Base-by-base conservation (phyloP, 2,113 vertebrate genomes). In the Rhynchopsitta pachyrhyncha region DNA sequence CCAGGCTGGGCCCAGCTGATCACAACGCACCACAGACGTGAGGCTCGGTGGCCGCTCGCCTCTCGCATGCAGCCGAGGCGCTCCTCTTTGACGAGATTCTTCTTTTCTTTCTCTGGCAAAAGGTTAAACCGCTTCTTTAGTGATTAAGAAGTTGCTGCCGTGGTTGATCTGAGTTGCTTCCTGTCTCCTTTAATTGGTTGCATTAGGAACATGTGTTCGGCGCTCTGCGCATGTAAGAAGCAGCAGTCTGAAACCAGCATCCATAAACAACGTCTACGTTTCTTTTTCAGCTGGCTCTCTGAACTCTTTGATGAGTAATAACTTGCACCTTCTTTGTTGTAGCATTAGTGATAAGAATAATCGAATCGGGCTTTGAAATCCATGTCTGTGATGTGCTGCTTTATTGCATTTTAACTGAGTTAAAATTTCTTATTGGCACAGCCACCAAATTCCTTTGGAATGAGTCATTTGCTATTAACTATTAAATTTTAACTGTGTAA, bases 101-200 rank as follows among this genome's bases (percentile, higher is more conserved):
- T 82, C 91, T 22, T 42, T n/a, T 86, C 89, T 22, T 39, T n/a
- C 28, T 22, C 87, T 96, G 83, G 74, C 94, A 67, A 92, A 97
- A 94, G 88, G 91, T 96, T 97, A 83, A 96, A 96, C 95, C 84
- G 87, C 88, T 92, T 88, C 97, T 95, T 96, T 95, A 96, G 28
- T 97, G 97, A 97, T 98, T 97, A 98, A 97, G 98, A 97, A 98
- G 95, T 94, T 31, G 95, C 96, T 92, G 94, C 97, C 93, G 93
- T 94, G 97, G 97, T 98, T 96, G 97, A 28, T 97, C 85, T 97
- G 92, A 90, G 96, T 97, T 98, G 97, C 97, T 98, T 98, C 97
- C 98, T 98, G 97, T 96, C 97, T 86, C 15, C 88, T 93, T 35
- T 29, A 88, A 70, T 90, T 86, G 96, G 95, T 92, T 97, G 42